Conservation (phyloP, 2,888 invertebrate species). For the Coronaproctus castanopsis region DNA sequence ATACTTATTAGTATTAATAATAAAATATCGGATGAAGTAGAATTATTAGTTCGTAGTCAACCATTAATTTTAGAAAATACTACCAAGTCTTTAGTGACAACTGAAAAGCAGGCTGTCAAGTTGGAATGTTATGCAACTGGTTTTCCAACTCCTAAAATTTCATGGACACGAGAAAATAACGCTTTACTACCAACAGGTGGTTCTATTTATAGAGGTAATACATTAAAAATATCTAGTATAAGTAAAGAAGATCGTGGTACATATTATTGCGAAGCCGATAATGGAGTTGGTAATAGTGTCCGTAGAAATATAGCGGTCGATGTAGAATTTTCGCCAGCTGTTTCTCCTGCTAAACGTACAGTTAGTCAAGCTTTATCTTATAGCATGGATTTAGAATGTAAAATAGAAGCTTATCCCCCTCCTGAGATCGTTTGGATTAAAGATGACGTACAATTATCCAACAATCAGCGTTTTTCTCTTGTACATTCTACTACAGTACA, state of each 20-base stretch:
- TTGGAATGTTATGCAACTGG: slow-evolving; percentile 79
- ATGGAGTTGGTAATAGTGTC: slow-evolving; percentile 65
- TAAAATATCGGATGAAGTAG: slow-evolving; percentile 62
- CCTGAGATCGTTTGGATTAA: slow-evolving; percentile 80
- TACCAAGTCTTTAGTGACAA: slow-evolving; percentile 59
- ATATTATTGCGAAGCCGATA: slow-evolving; percentile 78
- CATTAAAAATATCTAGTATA: slow-evolving; percentile 49
- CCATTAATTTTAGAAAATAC: slow-evolving; percentile 86
- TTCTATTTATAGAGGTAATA: slow-evolving; percentile 58
- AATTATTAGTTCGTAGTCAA: slow-evolving; percentile 64
- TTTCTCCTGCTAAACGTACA: slow-evolving; percentile 58
- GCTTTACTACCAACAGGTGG: slow-evolving; percentile 78
- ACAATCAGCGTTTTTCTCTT: slow-evolving; percentile 74
- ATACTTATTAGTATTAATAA: slow-evolving; percentile 59
- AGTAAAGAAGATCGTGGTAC: slow-evolving; percentile 80
- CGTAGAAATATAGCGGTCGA: slow-evolving; percentile 68
- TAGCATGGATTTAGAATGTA: slow-evolving; percentile 82
- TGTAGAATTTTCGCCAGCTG: slow-evolving; percentile 70
- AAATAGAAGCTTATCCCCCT: slow-evolving; percentile 80
- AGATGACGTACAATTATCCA: slow-evolving; percentile 54
- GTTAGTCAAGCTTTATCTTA: slow-evolving; percentile 71
- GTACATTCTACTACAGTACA: slow-evolving; percentile 78
- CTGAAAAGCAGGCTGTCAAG: slow-evolving; percentile 51
- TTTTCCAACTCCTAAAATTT: slow-evolving; percentile 62
- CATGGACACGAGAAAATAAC: slow-evolving; percentile 82